Evolutionary conservation across 1,140 invertebrate genomes (phyloP), one percentile per base, ranked within the genome.

Genomic region (Saccostrea echinata): DNA sequence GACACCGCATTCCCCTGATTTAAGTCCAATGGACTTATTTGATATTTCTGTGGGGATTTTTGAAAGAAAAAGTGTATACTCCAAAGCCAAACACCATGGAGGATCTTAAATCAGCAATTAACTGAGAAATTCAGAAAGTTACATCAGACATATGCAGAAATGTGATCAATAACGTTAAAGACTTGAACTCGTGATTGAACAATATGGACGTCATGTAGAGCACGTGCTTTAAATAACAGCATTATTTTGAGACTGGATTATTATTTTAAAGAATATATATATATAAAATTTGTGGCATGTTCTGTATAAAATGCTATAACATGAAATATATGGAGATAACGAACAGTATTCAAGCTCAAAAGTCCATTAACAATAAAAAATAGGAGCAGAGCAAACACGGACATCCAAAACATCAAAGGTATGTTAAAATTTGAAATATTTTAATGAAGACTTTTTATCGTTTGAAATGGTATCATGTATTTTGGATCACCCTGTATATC

Each of bases 81-180:
- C 71, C 27, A 16, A 80, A 80, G 71, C 27, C 24, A 33, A 16
- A 30, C 35, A 80, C 27, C 18, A 11, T 80, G 35, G 11, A 80
- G 27, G 71, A 80, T 43, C 35, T 80, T 24, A 80, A 80, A 80
- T 80, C 18, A 80, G 24, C 71, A 80, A 80, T 80, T 8, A 18
- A 43, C 16, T 3, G 24, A 35, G 71, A 80, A 80, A 43, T 80
- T 30, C 0, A n/a, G 16, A 80, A 80, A 27, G 35, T 80, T 16
- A 80, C 27, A 24, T 1, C 24, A 30, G 71, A 80, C 0, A 80
- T 43, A 80, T 80, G 27, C 27, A 30, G 18, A 43, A 80, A 80
- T 27, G 13, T 43, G 13, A 35, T 80, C 71, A 80, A 21, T 80
- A 80, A 80, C 35, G 24, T 80, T 18, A 80, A 80, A 30, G 24